These are phyloP conservation scores for Hyles vespertilio DNA, from an alignment of 1,140 invertebrate species.

Conservation along the genomic window DNA sequence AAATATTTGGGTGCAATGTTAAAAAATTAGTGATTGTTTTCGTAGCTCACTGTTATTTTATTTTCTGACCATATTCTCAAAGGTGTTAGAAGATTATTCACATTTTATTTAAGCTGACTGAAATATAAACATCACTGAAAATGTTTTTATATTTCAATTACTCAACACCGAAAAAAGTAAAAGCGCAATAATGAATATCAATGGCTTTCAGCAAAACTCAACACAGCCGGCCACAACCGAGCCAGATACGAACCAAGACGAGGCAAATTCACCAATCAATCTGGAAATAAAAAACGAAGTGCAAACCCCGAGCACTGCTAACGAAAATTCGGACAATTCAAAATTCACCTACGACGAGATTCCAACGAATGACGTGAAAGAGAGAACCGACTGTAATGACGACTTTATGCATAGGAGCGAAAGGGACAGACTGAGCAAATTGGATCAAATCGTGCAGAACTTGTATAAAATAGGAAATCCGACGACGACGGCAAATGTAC, in stretches of 20 bases:
- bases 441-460: slow-evolving; percentile 67
- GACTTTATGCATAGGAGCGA: slow-evolving; percentile 21
- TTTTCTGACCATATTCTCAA: too few species aligned
- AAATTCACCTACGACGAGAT: slow-evolving; percentile 28
- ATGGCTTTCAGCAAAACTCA: slow-evolving; percentile 34
- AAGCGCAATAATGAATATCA: too few species aligned
- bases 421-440: slow-evolving; percentile 60
- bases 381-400: slow-evolving; percentile 10
- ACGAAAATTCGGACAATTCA: slow-evolving; percentile 26
- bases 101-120: too few species aligned
- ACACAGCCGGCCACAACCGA: slow-evolving; percentile 33
- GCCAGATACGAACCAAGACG: slow-evolving; percentile 18
- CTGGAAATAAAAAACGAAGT: slow-evolving; percentile 29
- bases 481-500: slow-evolving; percentile 16
- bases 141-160: too few species aligned
- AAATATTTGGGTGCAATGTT: too few species aligned
- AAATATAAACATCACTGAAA: too few species aligned
- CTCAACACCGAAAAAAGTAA: too few species aligned
- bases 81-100: too few species aligned
- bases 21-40: too few species aligned
- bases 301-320: slow-evolving; percentile 15
- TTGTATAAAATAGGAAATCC: slow-evolving; percentile 55
- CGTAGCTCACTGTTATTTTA: too few species aligned
- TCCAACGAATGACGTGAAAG: slow-evolving; percentile 16
- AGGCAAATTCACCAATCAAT: slow-evolving; percentile 34